These are phyloP conservation scores for Callipepla squamata DNA, from an alignment of 2,113 vertebrate species.

Conservation along the genomic window DNA sequence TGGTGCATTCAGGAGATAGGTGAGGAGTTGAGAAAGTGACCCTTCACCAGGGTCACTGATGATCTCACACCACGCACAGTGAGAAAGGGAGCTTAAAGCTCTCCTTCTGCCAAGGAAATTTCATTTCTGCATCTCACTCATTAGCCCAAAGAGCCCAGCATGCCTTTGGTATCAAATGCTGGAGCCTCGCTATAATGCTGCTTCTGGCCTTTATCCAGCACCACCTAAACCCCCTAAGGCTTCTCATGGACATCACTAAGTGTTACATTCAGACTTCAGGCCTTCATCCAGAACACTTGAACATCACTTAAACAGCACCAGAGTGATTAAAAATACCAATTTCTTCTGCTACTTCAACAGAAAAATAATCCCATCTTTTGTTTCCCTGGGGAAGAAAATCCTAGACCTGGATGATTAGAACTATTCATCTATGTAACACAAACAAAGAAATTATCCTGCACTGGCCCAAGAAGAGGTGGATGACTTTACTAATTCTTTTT, in stretches of 20 bases:
- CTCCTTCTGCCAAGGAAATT: neutral
- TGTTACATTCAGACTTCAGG: neutral
- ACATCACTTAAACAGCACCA: neutral
- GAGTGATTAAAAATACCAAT: constrained; percentile 39
- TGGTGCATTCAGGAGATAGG: rapidly evolving
- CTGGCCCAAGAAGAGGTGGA: neutral
- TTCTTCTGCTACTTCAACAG: neutral
- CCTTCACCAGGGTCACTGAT: neutral
- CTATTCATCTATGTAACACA: neutral
- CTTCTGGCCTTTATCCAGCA: neutral
- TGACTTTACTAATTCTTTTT: neutral
- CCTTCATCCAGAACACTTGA: neutral
- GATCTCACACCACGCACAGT: neutral
- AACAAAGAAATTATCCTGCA: neutral
- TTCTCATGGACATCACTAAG: neutral
- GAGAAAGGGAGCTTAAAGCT: neutral
- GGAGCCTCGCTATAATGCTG: rapidly evolving
- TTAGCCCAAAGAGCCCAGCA: neutral
- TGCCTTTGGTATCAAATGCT: neutral
- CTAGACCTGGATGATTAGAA: neutral
- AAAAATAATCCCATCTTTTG: neutral
- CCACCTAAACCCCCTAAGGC: neutral
- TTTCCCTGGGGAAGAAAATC: neutral
- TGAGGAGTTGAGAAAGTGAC: neutral
- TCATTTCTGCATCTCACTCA: neutral